Evolutionary conservation across 1,140 invertebrate genomes (phyloP).

Genomic region (Ridgeia piscesae): DNA sequence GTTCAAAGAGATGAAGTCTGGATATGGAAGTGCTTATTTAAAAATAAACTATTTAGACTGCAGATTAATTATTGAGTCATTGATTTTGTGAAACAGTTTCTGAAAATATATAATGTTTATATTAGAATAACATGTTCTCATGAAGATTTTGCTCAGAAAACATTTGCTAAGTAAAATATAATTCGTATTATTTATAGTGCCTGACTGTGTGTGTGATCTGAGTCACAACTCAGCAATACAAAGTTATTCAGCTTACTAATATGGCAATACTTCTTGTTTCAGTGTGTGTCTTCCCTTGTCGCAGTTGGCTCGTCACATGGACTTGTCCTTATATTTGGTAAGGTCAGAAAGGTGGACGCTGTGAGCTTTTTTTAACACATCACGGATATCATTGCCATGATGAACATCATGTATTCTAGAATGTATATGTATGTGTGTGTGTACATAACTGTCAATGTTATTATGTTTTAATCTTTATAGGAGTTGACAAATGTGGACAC

Average conservation of each 20-base stretch:
- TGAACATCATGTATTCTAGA: neutral
- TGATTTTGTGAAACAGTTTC: neutral
- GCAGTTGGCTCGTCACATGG: conserved; percentile 92
- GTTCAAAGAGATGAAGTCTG: no score
- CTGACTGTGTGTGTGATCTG: neutral
- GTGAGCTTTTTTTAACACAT: neutral
- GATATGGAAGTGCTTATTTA: no score
- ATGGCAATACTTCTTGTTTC: no score
- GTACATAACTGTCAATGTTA: neutral
- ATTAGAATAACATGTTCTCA: neutral
- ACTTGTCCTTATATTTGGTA: conserved; percentile 84
- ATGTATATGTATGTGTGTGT: neutral
- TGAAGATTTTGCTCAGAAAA: neutral
- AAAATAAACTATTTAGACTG: no score
- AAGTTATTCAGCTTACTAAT: no score
- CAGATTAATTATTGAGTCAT: no score
- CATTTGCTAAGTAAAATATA: neutral
- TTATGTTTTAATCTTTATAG: neutral
- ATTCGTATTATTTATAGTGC: neutral
- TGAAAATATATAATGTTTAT: neutral
- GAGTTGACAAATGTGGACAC: neutral
- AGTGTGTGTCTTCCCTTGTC: conserved; percentile 75
- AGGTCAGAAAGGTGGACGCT: conserved; percentile 65
- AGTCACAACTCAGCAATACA: neutral
- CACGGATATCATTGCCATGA: no score